Evolutionary conservation across 2,113 vertebrate genomes (phyloP), one percentile per base, ranked within the genome.

Genomic region (Prionailurus viverrinus): DNA sequence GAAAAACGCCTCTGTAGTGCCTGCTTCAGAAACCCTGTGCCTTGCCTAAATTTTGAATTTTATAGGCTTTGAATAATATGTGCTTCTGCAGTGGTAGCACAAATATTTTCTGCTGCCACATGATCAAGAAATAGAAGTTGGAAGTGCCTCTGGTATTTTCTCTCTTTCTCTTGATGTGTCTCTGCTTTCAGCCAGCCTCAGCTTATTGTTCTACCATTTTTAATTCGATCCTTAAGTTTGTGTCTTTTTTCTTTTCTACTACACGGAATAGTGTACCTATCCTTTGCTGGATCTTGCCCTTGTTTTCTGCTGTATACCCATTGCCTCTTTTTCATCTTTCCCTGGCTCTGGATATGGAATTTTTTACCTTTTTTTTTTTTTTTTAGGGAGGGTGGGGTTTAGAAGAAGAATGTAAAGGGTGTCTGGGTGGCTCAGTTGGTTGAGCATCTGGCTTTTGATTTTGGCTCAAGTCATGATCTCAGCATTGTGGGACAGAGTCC

Each of bases 191-290:
- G 18, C 12, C n/a, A 88, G 31, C 15, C 13, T 78, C 63, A 58
- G 61, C 11, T 33, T 87, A 87, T 65, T 78, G 53, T 85, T 74
- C 91, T 65, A 63, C 25, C 41, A 76, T 89, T 95, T 92, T 58
- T 61, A 82, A 76, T 82, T 92, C 85, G 29, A 39, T 89, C 84
- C 61, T 89, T 73, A n/a, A 85, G 68, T 65, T 55, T 15, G 68
- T 41, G 7, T 66, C 33, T 81, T 82, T 76, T 58, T 31, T 93
- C 8, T 61, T 61, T 23, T 58, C 33, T 85, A 14, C 45, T 73
- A 11, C n/a, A n/a, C n/a, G n/a, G n/a, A n/a, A n/a, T n/a, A n/a
- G 25, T 19, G 58, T 13, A 81, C 21, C 63, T 84, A 29, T 25
- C n/a, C 48, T 71, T 63, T 84, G 45, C 21, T n/a, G 12, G 13